A percentile compares a stretch with the other conserved stretches of the same genome.
Conservation (phyloP, 2,797 vertebrate genomes). For the Melanotaenia nigrans region DNA sequence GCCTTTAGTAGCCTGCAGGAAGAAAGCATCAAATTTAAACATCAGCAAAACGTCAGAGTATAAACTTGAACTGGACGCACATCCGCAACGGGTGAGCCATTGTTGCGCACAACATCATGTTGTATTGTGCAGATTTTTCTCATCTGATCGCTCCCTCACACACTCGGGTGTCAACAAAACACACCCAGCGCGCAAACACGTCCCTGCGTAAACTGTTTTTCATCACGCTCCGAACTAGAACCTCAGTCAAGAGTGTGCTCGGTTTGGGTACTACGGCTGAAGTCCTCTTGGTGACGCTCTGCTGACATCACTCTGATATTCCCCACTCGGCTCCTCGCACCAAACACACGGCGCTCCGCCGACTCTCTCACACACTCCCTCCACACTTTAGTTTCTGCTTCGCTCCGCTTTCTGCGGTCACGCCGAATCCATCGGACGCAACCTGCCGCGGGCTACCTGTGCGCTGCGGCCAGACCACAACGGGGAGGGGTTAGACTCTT, state of each 20-base stretch:
- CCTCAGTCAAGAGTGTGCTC: neutral
- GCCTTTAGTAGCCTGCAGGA: too few relatives aligned
- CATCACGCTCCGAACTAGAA: neutral
- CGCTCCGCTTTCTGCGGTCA: slow-evolving; percentile 26
- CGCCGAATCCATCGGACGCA: slow-evolving; percentile 10
- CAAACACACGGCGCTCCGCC: slow-evolving; percentile 41
- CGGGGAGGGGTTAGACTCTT: slow-evolving; percentile 39
- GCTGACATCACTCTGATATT: slow-evolving; percentile 72
- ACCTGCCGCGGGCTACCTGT: slow-evolving; percentile 52
- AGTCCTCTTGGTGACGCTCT: slow-evolving; percentile 78
- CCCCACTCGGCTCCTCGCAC: slow-evolving; percentile 53
- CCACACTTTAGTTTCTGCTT: slow-evolving; percentile 28
- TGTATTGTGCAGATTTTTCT: neutral
- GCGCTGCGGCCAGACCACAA: slow-evolving; percentile 54
- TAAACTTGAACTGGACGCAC: too few relatives aligned
- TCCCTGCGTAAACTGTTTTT: too few relatives aligned
- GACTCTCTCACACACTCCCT: slow-evolving; percentile 38
- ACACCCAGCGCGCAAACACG: neutral
- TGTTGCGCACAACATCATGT: neutral
- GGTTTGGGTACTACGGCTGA: slow-evolving; percentile 46
- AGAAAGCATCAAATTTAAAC: neutral
- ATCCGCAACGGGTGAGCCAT: neutral
- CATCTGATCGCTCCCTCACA: neutral
- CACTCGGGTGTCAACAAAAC: slow-evolving; percentile 15
- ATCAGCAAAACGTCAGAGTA: neutral